These are phyloP conservation scores for Pandemis heparana DNA, from an alignment of 2,888 invertebrate genomes.

Conservation along the genomic window DNA sequence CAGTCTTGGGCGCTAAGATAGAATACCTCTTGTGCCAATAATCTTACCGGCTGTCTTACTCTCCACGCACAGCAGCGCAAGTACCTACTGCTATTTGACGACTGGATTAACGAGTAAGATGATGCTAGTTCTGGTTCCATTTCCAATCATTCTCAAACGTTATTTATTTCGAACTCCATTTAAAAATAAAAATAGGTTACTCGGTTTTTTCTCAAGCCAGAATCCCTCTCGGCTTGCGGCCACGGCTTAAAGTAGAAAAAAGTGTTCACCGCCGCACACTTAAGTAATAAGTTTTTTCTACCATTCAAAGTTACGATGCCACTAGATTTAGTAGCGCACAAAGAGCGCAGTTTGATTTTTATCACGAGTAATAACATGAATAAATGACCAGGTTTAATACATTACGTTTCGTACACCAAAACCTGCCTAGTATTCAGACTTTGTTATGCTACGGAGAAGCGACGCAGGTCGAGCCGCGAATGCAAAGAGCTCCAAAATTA, in stretches of 20 bases:
- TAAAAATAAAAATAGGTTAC: constrained; percentile 10
- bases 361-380: constrained; percentile 17
- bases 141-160: background rate
- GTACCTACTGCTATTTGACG: too few species aligned
- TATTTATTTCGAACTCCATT: background rate
- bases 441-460: constrained; percentile 74
- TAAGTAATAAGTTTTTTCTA: constrained; percentile 37
- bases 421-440: constrained; percentile 45
- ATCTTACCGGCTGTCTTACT: too few species aligned
- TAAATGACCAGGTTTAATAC: constrained; percentile 25
- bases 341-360: constrained; percentile 37
- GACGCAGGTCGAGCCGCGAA: constrained; percentile 63
- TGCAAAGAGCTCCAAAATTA: constrained; percentile 58
- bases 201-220: constrained; percentile 7
- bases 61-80: too few species aligned
- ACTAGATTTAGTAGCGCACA: constrained; percentile 33
- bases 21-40: too few species aligned
- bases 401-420: constrained; percentile 22
- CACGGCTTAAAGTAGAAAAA: constrained; percentile 25
- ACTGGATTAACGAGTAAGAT: too few species aligned
- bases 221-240: constrained; percentile 12
- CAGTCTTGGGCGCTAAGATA: too few species aligned
- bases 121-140: too few species aligned
- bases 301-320: constrained; percentile 33
- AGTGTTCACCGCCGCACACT: constrained; percentile 18